Evolutionary conservation across 2,113 vertebrate species (phyloP), one percentile per base, ranked within the genome.

Genomic region (Prolemur simus): DNA sequence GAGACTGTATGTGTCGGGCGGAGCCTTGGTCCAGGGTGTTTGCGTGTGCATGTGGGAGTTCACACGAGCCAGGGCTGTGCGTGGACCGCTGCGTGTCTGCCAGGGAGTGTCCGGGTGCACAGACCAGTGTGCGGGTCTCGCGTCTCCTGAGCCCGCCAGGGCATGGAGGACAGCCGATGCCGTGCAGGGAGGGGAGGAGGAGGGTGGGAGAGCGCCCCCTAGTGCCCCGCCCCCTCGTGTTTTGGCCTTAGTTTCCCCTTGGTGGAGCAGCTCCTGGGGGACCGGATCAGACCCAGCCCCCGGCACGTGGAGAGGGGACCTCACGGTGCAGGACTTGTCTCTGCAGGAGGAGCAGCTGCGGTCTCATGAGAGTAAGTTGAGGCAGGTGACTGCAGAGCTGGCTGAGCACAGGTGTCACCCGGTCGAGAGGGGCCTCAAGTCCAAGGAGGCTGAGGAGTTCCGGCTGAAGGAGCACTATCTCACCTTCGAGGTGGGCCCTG

Each of bases 391-490:
- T 89, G 98, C 99, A 4, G 99, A 99, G 99, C 98, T 99, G 98
- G 99, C 99, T 42, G 99, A 99, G 97, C 99, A 99, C 98, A 98
- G 99, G 97, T 98, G 98, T 92, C 99, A 99, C 98, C 98, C 99
- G 4, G 98, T 99, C 66, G 99, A 99, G 86, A 99, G 98, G 94
- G 99, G 99, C 94, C 98, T 99, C 95, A 99, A 99, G 97, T 99
- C 99, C 98, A 99, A 99, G 97, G 99, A 99, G 97, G 99, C 99
- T 34, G 99, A 99, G 98, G 99, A 99, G 98, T 99, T 99, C 98
- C 99, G 99, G 91, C 98, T 99, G 95, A 99, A 99, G 99, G 99
- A 99, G 98, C 99, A 99, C 98, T 99, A 99, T 98, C 99, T 99
- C 98, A 99, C 98, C 18, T 99, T 99, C 23, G 99, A 99, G 99